These are phyloP conservation scores for Orthosia incerta DNA, from an alignment of 2,888 invertebrate genomes.

Conservation along the genomic window DNA sequence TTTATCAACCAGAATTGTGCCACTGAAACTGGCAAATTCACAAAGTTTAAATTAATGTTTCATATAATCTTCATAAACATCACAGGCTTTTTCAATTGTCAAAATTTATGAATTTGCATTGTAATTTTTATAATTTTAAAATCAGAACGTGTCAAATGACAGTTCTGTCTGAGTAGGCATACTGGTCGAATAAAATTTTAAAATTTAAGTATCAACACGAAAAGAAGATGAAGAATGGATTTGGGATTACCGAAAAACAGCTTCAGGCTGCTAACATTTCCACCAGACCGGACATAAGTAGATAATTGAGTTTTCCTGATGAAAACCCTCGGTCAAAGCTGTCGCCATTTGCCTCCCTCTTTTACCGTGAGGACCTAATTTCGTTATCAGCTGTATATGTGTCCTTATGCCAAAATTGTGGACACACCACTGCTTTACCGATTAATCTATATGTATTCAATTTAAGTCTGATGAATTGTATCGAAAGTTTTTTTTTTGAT, in stretches of 20 bases:
- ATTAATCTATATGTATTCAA: not conserved
- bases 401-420: not conserved
- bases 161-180: too few species aligned
- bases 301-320: conserved; percentile 45
- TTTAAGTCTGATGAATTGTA: not conserved
- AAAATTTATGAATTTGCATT: too few species aligned
- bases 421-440: not conserved
- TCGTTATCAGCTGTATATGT: conserved; percentile 23
- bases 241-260: not conserved
- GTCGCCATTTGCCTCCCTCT: conserved; percentile 12
- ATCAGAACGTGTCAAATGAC: too few species aligned
- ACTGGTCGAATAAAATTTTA: too few species aligned
- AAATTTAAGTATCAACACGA: too few species aligned
- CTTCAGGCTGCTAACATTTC: conserved; percentile 13
- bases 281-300: conserved; percentile 35
- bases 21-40: too few species aligned
- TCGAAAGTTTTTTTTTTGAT: not conserved
- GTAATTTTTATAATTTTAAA: too few species aligned
- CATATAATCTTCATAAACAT: too few species aligned
- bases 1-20: too few species aligned
- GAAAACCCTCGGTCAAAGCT: conserved; percentile 35
- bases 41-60: too few species aligned
- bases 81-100: too few species aligned
- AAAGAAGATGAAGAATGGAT: too few species aligned
- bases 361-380: conserved; percentile 32